Evolutionary conservation across 2,797 vertebrate species (phyloP).

Genomic region (Neosilurus hyrtlii): DNA sequence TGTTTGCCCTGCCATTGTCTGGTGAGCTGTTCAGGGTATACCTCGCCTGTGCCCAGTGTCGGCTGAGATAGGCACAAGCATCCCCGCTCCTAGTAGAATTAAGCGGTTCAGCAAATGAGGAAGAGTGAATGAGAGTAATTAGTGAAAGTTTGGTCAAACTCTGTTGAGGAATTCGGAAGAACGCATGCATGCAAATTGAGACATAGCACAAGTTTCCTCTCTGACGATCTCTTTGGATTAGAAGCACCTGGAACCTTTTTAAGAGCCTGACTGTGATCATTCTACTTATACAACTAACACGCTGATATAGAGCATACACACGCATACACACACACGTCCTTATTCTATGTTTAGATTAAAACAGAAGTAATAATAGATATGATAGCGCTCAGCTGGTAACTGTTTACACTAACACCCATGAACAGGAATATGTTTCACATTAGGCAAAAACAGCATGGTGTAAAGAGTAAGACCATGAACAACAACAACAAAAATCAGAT

Average conservation of each 20-base stretch:
- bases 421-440: conserved; percentile 13
- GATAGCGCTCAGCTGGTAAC: background rate
- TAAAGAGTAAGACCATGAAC: background rate
- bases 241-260: background rate
- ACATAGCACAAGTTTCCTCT: background rate
- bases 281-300: background rate
- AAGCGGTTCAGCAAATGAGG: too few species aligned
- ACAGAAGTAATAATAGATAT: background rate
- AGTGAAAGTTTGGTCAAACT: too few species aligned
- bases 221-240: background rate
- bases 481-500: conserved; percentile 39
- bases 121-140: too few species aligned
- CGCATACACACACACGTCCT: background rate
- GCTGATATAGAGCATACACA: too few species aligned
- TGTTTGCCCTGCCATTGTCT: too few species aligned
- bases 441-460: conserved; percentile 2
- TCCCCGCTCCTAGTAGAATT: too few species aligned
- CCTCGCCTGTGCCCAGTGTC: too few species aligned
- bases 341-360: background rate
- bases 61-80: too few species aligned
- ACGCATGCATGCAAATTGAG: too few species aligned
- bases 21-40: too few species aligned
- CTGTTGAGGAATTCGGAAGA: too few species aligned
- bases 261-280: background rate
- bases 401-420: background rate